Evolutionary conservation across 2,888 invertebrate genomes (phyloP).

Genomic region (Apeira syringaria): DNA sequence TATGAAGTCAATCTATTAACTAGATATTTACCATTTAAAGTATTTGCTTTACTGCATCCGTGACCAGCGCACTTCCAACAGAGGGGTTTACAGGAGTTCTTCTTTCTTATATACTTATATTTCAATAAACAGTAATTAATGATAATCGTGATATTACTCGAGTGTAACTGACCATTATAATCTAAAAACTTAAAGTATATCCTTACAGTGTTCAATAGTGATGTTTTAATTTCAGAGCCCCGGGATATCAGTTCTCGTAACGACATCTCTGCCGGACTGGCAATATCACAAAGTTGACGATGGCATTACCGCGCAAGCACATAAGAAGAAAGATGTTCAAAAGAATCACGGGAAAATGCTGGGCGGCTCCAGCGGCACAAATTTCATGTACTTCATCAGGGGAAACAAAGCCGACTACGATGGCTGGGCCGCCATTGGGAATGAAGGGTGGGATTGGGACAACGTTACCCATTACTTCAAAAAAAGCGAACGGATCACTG

Average conservation of each 20-base stretch:
- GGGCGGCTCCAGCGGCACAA: slow-evolving; percentile 86
- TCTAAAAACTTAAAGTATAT: too few relatives aligned
- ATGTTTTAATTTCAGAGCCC: slow-evolving; percentile 58
- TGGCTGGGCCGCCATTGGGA: slow-evolving; percentile 80
- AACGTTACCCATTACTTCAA: slow-evolving; percentile 49
- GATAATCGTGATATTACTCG: too few relatives aligned
- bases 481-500: slow-evolving; percentile 47
- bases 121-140: too few relatives aligned
- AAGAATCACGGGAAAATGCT: slow-evolving; percentile 85
- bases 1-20: too few relatives aligned
- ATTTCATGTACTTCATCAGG: slow-evolving; percentile 86
- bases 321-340: slow-evolving; percentile 37
- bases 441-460: slow-evolving; percentile 63
- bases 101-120: too few relatives aligned
- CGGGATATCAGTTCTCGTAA: slow-evolving; percentile 43
- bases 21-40: too few relatives aligned
- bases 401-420: slow-evolving; percentile 86
- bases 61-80: too few relatives aligned
- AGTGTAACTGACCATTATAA: too few relatives aligned
- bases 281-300: slow-evolving; percentile 47
- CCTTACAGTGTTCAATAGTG: too few relatives aligned
- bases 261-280: slow-evolving; percentile 48
- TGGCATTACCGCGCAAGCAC: slow-evolving; percentile 47
- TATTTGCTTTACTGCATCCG: too few relatives aligned
- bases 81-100: too few relatives aligned